Evolutionary conservation across 2,888 invertebrate species (phyloP).

Genomic region (Spisula subtruncata): DNA sequence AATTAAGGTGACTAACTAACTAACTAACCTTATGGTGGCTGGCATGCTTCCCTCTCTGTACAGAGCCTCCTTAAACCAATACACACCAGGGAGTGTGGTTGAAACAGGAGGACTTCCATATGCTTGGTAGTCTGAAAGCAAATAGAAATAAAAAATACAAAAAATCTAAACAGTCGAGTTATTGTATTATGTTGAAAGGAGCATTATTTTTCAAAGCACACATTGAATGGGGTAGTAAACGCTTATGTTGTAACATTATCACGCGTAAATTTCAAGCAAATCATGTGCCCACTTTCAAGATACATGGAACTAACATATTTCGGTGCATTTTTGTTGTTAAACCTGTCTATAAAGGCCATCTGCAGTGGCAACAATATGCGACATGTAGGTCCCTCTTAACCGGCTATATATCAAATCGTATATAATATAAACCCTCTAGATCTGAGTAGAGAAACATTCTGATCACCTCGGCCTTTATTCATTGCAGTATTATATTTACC

Average conservation of each 20-base stretch:
- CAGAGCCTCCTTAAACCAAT: too few species aligned
- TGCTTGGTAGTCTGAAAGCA: conserved; percentile 52
- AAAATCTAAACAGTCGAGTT: conserved; percentile 50
- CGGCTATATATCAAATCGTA: too few species aligned
- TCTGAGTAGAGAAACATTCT: too few species aligned
- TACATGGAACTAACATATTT: neutral
- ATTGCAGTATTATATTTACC: too few species aligned
- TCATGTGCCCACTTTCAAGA: conserved; percentile 32
- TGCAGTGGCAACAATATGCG: too few species aligned
- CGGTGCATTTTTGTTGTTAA: neutral
- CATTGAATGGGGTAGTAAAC: conserved; percentile 34
- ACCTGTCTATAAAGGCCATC: too few species aligned
- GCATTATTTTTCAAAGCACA: conserved; percentile 34
- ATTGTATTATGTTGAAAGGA: conserved; percentile 62
- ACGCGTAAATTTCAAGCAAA: conserved; percentile 51
- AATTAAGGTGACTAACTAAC: too few species aligned
- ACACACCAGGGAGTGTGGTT: neutral
- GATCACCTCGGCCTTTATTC: too few species aligned
- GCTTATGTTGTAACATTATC: conserved; percentile 58
- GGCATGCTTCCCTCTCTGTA: neutral
- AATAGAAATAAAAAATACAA: conserved; percentile 49
- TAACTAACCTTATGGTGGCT: neutral
- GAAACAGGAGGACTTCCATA: conserved; percentile 53
- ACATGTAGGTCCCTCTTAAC: too few species aligned
- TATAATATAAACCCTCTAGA: too few species aligned